Conservation (phyloP, 2,797 vertebrate species). For the Graptemys geographica region DNA sequence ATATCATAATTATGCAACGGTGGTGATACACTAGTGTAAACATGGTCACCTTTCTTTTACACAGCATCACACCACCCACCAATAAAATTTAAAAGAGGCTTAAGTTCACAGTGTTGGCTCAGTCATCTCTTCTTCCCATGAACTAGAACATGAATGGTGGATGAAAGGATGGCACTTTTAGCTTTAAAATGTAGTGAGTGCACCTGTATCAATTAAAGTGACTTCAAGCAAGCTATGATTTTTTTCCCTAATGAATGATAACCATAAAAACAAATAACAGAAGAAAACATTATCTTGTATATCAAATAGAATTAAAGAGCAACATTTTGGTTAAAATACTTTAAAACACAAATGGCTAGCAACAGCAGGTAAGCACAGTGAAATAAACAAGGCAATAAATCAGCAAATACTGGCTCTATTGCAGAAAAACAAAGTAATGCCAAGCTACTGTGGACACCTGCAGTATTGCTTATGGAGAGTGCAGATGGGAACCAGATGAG, state of each 20-base stretch:
- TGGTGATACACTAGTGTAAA: too few species aligned
- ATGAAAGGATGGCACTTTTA: background rate
- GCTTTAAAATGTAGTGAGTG: background rate
- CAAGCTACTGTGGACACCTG: background rate
- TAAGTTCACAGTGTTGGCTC: background rate
- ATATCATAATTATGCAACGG: too few species aligned
- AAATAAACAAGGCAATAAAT: slow-evolving; percentile 25
- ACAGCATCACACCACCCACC: background rate
- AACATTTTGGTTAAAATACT: background rate
- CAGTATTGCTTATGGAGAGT: background rate
- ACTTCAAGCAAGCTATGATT: background rate
- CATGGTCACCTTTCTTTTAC: too few species aligned
- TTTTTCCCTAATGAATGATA: background rate
- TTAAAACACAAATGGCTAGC: background rate
- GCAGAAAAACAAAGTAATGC: background rate
- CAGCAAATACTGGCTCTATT: background rate
- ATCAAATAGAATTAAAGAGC: background rate
- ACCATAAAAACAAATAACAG: background rate
- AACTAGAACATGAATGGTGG: accelerated
- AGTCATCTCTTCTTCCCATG: background rate
- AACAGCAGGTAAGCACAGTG: background rate
- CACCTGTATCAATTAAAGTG: background rate
- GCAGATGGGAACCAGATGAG: background rate
- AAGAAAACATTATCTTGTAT: background rate
- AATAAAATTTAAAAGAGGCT: background rate